Evolutionary conservation across 2,888 invertebrate genomes (phyloP), one percentile per base, ranked within the genome.

Genomic region (Spialia ferax): DNA sequence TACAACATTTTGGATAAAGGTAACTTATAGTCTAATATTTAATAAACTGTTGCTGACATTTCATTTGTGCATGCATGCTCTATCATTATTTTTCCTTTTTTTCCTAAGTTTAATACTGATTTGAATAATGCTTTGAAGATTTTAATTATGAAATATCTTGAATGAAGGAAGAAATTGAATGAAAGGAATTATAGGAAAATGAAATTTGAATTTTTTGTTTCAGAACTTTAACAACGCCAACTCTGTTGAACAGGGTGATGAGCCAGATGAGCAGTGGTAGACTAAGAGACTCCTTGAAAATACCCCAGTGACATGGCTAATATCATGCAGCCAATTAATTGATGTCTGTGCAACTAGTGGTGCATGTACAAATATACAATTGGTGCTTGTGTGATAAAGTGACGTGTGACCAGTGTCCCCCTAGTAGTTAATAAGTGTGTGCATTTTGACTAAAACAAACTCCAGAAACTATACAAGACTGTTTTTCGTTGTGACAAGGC

Each of bases 221-320:
- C 84, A 91, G 93, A 87, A 84, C 69, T 91, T 92, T 78, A 88
- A 87, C 70, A 84, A 80, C 61, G 73, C 76, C 29, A 70, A 87
- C 8, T 72, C 79, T 0, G 79, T 70, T 0, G 82, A 81, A 5
- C 85, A 83, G 67, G 89, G 89, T 13, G 83, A 87, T 45, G 94
- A 95, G 74, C 93, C 92, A 0, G 94, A 95, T 7, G 95, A 95
- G 73, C 90, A 89, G 26, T 95, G 95, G 95, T 95, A 94, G 78
- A 78, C 52, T 38, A 74, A 68, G 68, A 71, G 77, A 80, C 80
- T 75, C 76, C 76, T 80, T 82, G 76, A 82, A 75, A 78, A 74
- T 77, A 76, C 55, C 68, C 71, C 67, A 73, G 60, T 60, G 68
- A 69, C 68, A 63, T 73, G 70, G 75, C 72, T 76, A n/a, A 13